Evolutionary conservation across 2,113 vertebrate genomes (phyloP).

Genomic region (Dicerorhinus sumatrensis): DNA sequence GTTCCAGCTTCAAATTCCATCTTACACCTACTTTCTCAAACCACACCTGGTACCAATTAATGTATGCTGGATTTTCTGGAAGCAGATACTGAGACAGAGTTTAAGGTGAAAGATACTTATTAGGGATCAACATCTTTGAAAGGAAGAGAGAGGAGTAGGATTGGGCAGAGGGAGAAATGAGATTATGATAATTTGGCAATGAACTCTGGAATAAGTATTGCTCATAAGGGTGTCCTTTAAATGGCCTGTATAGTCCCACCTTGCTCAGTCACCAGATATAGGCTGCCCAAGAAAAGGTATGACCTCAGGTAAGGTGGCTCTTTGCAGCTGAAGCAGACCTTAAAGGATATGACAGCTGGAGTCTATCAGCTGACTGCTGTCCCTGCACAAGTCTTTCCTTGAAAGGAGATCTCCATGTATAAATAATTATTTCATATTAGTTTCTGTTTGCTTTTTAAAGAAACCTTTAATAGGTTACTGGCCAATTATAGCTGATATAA

Average conservation of each 20-base stretch:
- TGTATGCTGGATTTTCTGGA: background rate
- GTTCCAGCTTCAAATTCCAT: background rate
- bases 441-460: background rate
- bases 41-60: background rate
- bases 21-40: background rate
- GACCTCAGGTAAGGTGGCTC: background rate
- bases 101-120: background rate
- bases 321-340: background rate
- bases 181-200: background rate
- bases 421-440: background rate
- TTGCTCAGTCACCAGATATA: background rate
- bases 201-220: background rate
- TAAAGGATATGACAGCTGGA: background rate
- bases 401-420: background rate
- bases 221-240: background rate
- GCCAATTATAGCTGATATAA: slow-evolving; percentile 2
- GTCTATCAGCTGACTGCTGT: background rate
- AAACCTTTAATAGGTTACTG: background rate
- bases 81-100: background rate
- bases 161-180: background rate
- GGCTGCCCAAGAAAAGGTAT: background rate
- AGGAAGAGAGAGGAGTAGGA: background rate
- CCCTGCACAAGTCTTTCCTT: background rate
- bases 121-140: background rate
- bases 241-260: background rate